phyloP scores from a whole-genome alignment of 2,797 vertebrate species.

The Gymnodraco acuticeps region DNA sequence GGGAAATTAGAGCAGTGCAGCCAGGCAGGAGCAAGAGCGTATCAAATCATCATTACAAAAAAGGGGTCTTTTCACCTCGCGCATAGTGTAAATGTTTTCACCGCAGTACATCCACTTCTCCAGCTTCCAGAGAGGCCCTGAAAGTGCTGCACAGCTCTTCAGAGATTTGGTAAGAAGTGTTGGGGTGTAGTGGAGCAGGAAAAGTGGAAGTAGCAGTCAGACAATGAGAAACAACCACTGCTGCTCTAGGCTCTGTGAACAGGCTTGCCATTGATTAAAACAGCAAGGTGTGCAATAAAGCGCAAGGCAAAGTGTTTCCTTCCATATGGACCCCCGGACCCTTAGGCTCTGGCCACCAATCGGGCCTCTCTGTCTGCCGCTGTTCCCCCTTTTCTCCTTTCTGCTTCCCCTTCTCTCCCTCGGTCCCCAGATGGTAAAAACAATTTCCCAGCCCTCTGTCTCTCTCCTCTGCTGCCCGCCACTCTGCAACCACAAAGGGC shows the following conservation, averaged over 20 bases:
- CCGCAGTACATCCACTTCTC: constrained; percentile 26
- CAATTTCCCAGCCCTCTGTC: constrained; percentile 94
- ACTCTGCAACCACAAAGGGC: constrained; percentile 92
- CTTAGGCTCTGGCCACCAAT: constrained; percentile 90
- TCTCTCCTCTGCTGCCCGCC: constrained; percentile 90
- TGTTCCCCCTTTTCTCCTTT: constrained; percentile 60
- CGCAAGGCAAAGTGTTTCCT: constrained; percentile 84
- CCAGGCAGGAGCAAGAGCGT: constrained; percentile 60
- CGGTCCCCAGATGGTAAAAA: constrained; percentile 95
- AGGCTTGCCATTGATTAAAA: constrained; percentile 92
- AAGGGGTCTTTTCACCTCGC: constrained; percentile 50
- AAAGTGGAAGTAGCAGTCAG: constrained; percentile 67
- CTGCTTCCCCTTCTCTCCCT: constrained; percentile 83
- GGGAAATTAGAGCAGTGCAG: constrained; percentile 62
- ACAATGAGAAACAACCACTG: constrained; percentile 82
- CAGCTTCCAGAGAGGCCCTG: constrained; percentile 42
- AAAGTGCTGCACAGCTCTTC: constrained; percentile 64
- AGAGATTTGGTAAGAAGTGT: constrained; percentile 67
- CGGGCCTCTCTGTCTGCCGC: constrained; percentile 88
- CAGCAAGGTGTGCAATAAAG: constrained; percentile 91
- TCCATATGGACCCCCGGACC: constrained; percentile 95
- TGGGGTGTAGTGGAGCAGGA: constrained; percentile 71
- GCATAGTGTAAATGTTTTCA: constrained; percentile 50
- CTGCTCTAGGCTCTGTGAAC: constrained; percentile 85
- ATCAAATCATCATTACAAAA: constrained; percentile 74